phyloP scores from a whole-genome alignment of 2,797 vertebrate genomes.

The Cuculus canorus region DNA sequence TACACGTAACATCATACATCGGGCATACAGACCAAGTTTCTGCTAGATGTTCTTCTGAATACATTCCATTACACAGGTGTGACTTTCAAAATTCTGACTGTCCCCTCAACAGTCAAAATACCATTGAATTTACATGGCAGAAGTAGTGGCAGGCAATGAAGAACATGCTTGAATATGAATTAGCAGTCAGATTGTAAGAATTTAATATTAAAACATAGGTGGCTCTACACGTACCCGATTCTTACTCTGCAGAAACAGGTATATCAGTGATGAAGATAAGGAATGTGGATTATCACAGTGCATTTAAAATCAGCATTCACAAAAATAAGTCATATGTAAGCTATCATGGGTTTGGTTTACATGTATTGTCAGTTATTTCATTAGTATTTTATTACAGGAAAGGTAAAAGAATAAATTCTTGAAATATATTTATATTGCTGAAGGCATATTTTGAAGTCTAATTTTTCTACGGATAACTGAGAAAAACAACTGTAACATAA shows the following conservation, averaged over 20 bases:
- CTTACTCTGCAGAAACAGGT: not conserved
- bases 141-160: not conserved
- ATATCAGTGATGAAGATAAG: not conserved
- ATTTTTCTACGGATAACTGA: not conserved
- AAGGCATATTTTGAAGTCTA: not conserved
- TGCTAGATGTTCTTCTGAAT: not conserved
- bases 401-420: not conserved
- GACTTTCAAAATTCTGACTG: not conserved
- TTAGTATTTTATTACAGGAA: not conserved
- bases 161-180: not conserved
- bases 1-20: not conserved
- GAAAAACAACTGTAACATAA: not conserved
- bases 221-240: not conserved
- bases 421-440: not conserved
- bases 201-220: not conserved
- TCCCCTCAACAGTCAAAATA: not conserved
- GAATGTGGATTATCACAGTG: not conserved
- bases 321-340: not conserved
- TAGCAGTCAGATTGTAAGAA: not conserved
- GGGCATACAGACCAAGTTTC: not conserved
- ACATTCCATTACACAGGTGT: not conserved
- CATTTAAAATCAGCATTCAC: not conserved
- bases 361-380: not conserved
- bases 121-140: not conserved
- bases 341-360: not conserved